Percentiles rank a stretch among this genome's conserved stretches.
Evolutionary conservation across 2,888 invertebrate genomes (phyloP).

Genomic region (Cantharis nigra): DNA sequence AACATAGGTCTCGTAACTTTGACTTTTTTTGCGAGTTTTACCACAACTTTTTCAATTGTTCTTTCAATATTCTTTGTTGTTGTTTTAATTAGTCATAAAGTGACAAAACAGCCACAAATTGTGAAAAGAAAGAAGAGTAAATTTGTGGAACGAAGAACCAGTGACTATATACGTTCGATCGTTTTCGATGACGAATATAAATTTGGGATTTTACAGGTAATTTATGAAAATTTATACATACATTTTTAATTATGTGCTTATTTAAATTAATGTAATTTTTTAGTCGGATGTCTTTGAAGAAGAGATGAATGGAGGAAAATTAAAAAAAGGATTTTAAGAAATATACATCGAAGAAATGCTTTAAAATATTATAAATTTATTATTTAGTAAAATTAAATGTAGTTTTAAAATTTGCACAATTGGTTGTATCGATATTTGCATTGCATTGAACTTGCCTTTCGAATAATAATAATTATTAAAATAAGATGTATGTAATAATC

Average conservation of each 20-base stretch:
- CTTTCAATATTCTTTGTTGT: not conserved
- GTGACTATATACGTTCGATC: not conserved
- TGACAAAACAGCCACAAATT: not conserved
- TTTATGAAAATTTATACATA: not conserved
- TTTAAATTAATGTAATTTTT: not conserved
- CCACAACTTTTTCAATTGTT: not conserved
- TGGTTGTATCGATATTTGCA: no score
- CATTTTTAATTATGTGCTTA: not conserved
- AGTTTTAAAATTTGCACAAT: no score
- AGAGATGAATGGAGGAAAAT: not conserved
- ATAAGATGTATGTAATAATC: no score
- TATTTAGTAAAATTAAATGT: no score
- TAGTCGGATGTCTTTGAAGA: not conserved
- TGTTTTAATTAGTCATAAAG: not conserved
- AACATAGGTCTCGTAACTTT: slow-evolving; percentile 5
- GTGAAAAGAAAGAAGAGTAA: not conserved
- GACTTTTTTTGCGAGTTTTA: slow-evolving; percentile 4
- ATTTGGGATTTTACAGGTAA: not conserved
- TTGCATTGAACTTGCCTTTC: no score
- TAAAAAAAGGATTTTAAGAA: not conserved
- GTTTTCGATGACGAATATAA: not conserved
- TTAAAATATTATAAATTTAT: no score
- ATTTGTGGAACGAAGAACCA: not conserved
- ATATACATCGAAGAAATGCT: no score
- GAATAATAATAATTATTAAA: no score